Percentiles rank a stretch among this genome's conserved stretches.
These are phyloP conservation scores for Sarotherodon lohbergeri DNA, from an alignment of 2,113 vertebrate genomes.

Conservation along the genomic window DNA sequence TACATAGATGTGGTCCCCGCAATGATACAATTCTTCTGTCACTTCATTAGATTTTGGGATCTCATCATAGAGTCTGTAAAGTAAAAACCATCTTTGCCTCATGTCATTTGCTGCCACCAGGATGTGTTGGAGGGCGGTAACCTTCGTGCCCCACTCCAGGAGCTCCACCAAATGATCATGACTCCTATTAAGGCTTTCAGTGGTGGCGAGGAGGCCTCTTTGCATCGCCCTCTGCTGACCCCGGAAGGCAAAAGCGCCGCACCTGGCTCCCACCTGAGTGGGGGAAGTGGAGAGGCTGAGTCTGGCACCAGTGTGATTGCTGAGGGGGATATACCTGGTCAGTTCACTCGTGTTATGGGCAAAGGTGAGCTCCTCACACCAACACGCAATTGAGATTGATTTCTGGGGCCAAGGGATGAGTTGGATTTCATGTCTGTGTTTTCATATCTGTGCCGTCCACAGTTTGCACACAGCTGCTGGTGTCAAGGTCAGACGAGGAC, in stretches of 20 bases:
- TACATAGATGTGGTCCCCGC: neutral
- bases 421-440: neutral
- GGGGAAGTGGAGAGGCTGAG: conserved; percentile 79
- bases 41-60: neutral
- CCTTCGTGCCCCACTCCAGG: conserved; percentile 87
- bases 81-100: neutral
- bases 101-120: conserved; percentile 52
- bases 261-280: conserved; percentile 75
- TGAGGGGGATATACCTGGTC: conserved; percentile 88
- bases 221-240: conserved; percentile 74
- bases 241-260: conserved; percentile 75
- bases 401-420: neutral
- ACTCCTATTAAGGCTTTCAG: conserved; percentile 90
- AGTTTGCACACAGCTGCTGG: conserved; percentile 97
- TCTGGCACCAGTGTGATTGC: conserved; percentile 76
- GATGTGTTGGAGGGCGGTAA: conserved; percentile 94
- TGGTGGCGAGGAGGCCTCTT: conserved; percentile 69
- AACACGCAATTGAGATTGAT: neutral
- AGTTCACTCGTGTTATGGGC: conserved; percentile 98
- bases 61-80: neutral
- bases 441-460: neutral
- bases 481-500: conserved; percentile 95
- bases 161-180: conserved; percentile 97
- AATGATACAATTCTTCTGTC: neutral
- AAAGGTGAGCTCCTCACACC: conserved; percentile 80